phyloP scores from a whole-genome alignment of 2,113 vertebrate species.

The Vimba vimba region DNA sequence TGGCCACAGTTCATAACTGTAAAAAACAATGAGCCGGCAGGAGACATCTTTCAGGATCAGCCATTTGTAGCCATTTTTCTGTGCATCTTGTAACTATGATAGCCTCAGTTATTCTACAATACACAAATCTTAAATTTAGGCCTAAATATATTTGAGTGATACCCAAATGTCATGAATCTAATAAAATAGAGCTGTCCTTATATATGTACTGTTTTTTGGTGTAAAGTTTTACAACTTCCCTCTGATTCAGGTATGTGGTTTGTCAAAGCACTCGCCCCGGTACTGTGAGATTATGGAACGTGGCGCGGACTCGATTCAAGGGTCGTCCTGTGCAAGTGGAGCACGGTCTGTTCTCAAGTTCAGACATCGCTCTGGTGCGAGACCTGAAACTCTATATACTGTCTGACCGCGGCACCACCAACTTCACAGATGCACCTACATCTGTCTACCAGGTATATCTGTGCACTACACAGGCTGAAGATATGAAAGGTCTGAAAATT shows the following conservation, averaged over 20 bases:
- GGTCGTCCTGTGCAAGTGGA: slow-evolving; percentile 66
- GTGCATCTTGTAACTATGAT: not conserved
- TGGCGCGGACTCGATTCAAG: slow-evolving; percentile 61
- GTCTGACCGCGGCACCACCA: slow-evolving; percentile 62
- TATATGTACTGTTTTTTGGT: not conserved
- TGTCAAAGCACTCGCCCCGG: slow-evolving; percentile 62
- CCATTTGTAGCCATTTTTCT: not conserved
- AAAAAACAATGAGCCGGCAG: not conserved
- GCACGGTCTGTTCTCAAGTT: slow-evolving; percentile 66
- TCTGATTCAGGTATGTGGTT: slow-evolving; percentile 59
- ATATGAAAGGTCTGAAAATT: not conserved
- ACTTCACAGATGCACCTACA: slow-evolving; percentile 56
- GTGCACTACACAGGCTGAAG: not conserved
- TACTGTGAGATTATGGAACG: slow-evolving; percentile 67
- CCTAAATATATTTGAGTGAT: not conserved
- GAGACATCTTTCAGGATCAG: not conserved
- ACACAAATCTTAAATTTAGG: not conserved
- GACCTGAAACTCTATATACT: slow-evolving; percentile 70
- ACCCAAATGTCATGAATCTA: not conserved
- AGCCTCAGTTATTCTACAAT: not conserved
- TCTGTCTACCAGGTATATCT: slow-evolving; percentile 66
- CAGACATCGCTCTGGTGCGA: slow-evolving; percentile 62
- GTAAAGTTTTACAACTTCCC: not conserved
- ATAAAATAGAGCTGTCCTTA: not conserved
- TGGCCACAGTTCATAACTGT: not conserved